Evolutionary conservation across 53 echinoderm and acorn worm species (phyloP).

Genomic region (Apostichopus leukothele): DNA sequence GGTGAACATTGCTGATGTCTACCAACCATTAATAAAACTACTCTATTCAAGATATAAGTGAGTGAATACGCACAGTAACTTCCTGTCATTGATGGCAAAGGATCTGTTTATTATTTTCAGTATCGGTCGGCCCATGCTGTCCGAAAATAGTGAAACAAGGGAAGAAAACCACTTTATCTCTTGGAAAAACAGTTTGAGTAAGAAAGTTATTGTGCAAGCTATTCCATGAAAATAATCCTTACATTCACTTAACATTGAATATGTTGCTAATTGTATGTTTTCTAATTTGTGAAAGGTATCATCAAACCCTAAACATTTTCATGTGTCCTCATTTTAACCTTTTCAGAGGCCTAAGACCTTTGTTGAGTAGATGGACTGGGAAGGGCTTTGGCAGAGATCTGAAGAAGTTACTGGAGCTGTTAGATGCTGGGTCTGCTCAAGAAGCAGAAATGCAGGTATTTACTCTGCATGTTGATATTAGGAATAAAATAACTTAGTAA

Average conservation of each 20-base stretch:
- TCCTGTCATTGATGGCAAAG: too few relatives aligned
- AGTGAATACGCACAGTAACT: slow-evolving; percentile 18
- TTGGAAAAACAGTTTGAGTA: too few relatives aligned
- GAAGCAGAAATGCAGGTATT: slow-evolving; percentile 89
- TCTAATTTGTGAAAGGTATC: background rate
- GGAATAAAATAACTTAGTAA: too few relatives aligned
- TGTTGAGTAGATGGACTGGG: slow-evolving; percentile 95
- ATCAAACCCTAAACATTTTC: background rate
- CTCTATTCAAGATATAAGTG: slow-evolving; percentile 97
- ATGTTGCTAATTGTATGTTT: too few relatives aligned
- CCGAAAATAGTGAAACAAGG: too few relatives aligned
- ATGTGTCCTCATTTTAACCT: background rate
- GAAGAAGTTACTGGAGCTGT: slow-evolving; percentile 74
- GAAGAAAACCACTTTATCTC: too few relatives aligned
- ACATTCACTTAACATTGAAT: too few relatives aligned
- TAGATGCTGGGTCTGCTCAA: slow-evolving; percentile 93
- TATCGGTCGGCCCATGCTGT: too few relatives aligned
- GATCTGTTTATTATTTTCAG: too few relatives aligned
- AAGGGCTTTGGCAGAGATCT: slow-evolving; percentile 97
- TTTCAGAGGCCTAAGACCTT: slow-evolving; percentile 80
- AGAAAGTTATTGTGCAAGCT: too few relatives aligned
- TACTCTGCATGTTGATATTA: background rate
- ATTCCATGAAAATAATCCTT: too few relatives aligned
- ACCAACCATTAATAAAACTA: slow-evolving; percentile 72
- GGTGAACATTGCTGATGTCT: slow-evolving; percentile 86